These are phyloP conservation scores for Pyxicephalus adspersus DNA, from an alignment of 2,113 vertebrate species.

Conservation along the genomic window DNA sequence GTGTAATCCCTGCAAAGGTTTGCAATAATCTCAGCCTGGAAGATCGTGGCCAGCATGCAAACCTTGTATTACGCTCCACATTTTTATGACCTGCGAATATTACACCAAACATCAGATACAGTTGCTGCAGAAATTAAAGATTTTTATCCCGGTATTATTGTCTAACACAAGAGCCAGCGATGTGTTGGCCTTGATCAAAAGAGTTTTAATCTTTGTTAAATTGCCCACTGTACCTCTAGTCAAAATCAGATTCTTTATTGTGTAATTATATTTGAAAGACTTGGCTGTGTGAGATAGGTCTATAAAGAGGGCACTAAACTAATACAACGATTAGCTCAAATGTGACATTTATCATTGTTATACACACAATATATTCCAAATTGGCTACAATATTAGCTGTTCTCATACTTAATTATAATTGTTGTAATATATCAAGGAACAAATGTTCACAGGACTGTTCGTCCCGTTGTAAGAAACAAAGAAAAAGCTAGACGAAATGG, in stretches of 20 bases:
- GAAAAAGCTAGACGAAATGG: constrained; percentile 12
- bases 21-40: constrained; percentile 39
- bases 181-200: constrained; percentile 47
- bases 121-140: constrained; percentile 43
- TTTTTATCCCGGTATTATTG: constrained; percentile 52
- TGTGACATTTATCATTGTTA: constrained; percentile 55
- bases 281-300: constrained; percentile 44
- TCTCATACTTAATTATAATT: constrained; percentile 46
- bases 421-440: constrained; percentile 50
- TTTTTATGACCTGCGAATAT: constrained; percentile 52
- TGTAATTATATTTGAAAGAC: constrained; percentile 54
- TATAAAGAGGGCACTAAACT: constrained; percentile 49
- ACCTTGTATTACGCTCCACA: constrained; percentile 4
- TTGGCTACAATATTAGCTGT: constrained; percentile 39
- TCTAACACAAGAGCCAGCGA: constrained; percentile 47
- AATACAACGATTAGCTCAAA: constrained; percentile 51
- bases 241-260: constrained; percentile 55
- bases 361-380: constrained; percentile 50
- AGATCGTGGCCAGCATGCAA: constrained; percentile 1
- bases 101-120: constrained; percentile 46
- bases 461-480: neutral
- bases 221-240: constrained; percentile 46
- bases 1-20: constrained; percentile 22
- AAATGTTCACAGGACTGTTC: neutral
- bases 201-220: constrained; percentile 54